These are phyloP conservation scores for Cyanoramphus novaezelandiae DNA, from an alignment of 2,113 vertebrate species.

Conservation along the genomic window DNA sequence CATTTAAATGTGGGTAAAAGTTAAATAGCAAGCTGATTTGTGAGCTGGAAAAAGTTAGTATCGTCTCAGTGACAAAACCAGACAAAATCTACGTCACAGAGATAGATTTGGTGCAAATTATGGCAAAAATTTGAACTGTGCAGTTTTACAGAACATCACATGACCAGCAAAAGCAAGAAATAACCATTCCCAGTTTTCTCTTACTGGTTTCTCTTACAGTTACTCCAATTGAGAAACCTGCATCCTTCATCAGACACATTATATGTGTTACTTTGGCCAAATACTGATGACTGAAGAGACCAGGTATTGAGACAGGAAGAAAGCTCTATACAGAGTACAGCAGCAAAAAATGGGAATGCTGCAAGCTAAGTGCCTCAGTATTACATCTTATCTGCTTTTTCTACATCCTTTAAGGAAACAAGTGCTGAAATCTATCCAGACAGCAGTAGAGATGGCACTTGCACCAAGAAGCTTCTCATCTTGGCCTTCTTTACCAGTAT, in stretches of 20 bases:
- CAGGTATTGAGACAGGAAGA: neutral
- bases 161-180: neutral
- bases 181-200: neutral
- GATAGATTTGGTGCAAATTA: neutral
- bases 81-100: neutral
- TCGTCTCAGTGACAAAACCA: neutral
- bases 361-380: neutral
- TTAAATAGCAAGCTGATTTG: neutral
- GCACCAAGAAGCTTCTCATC: neutral
- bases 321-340: neutral
- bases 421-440: neutral
- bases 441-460: neutral
- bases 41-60: neutral
- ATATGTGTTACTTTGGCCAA: neutral
- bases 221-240: neutral
- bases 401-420: neutral
- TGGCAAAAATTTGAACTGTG: neutral
- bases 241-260: neutral
- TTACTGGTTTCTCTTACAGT: neutral
- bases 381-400: neutral
- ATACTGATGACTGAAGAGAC: neutral
- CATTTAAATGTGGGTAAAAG: neutral
- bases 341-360: neutral
- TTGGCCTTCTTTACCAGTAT: neutral
- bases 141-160: neutral